Percentiles rank a stretch among this genome's conserved stretches.
Conservation (phyloP, 2,797 vertebrate genomes). For the Nasua narica region DNA sequence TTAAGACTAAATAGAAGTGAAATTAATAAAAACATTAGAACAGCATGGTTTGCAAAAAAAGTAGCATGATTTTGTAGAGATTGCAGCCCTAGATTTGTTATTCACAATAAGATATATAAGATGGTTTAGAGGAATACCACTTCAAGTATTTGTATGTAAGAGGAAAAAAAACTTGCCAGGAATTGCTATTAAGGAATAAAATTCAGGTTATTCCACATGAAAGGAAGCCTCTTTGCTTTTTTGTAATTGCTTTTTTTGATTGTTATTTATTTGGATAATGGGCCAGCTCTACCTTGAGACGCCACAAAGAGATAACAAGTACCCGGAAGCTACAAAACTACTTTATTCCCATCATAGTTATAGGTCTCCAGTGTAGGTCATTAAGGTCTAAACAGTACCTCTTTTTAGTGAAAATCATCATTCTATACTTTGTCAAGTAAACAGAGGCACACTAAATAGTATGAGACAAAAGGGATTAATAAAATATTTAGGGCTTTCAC, state of each 20-base stretch:
- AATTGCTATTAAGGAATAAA: not conserved
- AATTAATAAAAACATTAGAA: not conserved
- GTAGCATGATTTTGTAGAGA: not conserved
- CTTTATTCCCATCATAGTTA: not conserved
- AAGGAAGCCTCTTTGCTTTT: not conserved
- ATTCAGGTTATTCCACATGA: not conserved
- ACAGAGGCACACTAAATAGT: not conserved
- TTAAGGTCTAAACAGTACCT: not conserved
- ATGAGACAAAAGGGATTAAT: not conserved
- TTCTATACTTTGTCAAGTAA: not conserved
- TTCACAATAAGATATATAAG: not conserved
- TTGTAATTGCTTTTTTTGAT: not conserved
- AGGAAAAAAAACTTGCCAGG: not conserved
- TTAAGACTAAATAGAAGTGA: not conserved
- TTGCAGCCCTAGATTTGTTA: not conserved
- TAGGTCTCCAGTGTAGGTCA: not conserved
- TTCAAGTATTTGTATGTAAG: not conserved
- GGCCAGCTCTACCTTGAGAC: not conserved
- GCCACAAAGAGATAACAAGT: not conserved
- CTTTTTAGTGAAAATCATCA: not conserved
- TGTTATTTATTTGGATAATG: not conserved
- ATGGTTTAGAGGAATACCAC: not conserved
- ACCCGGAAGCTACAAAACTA: not conserved
- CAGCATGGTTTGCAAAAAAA: not conserved
- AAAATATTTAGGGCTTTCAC: not conserved